Conservation (phyloP, 2,888 invertebrate genomes). For the Atethmia centrago region DNA sequence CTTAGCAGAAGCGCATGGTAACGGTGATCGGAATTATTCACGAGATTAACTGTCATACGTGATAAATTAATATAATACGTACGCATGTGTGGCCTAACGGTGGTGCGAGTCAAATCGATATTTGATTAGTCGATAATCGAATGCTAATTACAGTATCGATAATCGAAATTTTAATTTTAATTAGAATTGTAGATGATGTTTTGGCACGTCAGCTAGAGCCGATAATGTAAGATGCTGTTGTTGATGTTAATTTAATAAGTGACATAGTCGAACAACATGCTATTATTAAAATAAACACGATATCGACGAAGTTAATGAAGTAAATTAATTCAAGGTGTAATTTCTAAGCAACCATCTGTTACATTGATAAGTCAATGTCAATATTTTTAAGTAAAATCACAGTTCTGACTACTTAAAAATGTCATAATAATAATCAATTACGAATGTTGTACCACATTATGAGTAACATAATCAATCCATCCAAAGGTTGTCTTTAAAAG, state of each 20-base stretch:
- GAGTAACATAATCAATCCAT: too few relatives aligned
- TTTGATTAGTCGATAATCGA: constrained; percentile 73
- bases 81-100: constrained; percentile 75
- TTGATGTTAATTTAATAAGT: constrained; percentile 27
- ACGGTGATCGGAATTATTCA: constrained; percentile 62
- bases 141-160: constrained; percentile 66
- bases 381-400: too few relatives aligned
- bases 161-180: constrained; percentile 59
- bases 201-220: constrained; percentile 34
- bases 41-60: constrained; percentile 71
- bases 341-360: background rate
- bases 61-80: constrained; percentile 73
- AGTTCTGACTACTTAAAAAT: background rate
- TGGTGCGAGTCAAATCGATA: constrained; percentile 71
- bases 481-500: too few relatives aligned
- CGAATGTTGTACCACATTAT: background rate
- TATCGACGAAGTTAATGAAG: background rate
- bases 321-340: background rate
- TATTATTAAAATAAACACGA: background rate
- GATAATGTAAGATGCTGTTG: constrained; percentile 1
- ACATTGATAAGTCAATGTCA: background rate
- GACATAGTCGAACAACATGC: background rate
- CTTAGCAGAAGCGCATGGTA: constrained; percentile 53
- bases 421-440: background rate
- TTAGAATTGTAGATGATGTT: constrained; percentile 52